A percentile compares a stretch with the other conserved stretches of the same genome.
Conservation (phyloP, 2,888 invertebrate genomes). For the Philopedon plagiatum region DNA sequence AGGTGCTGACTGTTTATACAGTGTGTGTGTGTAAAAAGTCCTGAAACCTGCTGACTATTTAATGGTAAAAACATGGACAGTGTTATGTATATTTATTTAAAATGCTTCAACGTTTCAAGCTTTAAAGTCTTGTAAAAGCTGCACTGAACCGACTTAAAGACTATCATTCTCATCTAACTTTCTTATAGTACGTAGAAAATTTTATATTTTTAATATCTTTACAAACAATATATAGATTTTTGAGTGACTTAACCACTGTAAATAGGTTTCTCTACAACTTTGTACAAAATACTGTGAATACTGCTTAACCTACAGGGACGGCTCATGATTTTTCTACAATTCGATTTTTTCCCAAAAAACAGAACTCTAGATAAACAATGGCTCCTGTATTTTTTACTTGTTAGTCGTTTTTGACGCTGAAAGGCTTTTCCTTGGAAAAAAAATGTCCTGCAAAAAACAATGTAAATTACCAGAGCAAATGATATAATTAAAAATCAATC, state of each 20-base stretch:
- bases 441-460: neutral
- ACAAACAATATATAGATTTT: constrained; percentile 13
- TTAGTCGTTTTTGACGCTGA: neutral
- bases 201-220: neutral
- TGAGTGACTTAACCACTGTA: neutral
- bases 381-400: neutral
- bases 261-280: constrained; percentile 6
- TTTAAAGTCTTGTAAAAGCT: constrained; percentile 6
- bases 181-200: constrained; percentile 5
- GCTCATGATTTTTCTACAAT: constrained; percentile 1
- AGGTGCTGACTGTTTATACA: too few species aligned
- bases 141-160: neutral
- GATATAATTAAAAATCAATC: too few species aligned
- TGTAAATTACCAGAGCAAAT: too few species aligned
- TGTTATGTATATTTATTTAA: too few species aligned
- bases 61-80: too few species aligned
- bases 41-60: too few species aligned
- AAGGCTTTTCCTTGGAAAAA: neutral
- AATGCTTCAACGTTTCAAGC: neutral
- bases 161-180: neutral
- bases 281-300: constrained; percentile 19
- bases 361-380: neutral
- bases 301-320: neutral
- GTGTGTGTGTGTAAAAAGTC: too few species aligned
- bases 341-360: constrained; percentile 3